Base-by-base conservation (phyloP, 2,113 vertebrate species). In the Labrus mixtus region DNA sequence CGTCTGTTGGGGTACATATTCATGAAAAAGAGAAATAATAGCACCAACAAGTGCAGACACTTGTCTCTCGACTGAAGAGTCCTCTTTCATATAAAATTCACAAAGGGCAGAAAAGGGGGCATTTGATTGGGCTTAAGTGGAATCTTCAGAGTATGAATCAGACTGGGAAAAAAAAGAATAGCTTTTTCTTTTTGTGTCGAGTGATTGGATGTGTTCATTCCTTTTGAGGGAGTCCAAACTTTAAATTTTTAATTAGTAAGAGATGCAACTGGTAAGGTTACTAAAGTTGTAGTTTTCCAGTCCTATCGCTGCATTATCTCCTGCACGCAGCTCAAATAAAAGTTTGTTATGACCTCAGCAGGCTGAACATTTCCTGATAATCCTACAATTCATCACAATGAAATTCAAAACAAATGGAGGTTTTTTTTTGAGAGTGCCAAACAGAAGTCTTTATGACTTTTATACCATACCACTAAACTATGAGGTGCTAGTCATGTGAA, bases 11-110 rank as follows among this genome's bases (percentile, higher is more conserved):
- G 71, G 50, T 72, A 41, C 58, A 66, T 59, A 59, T 59, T 55
- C 56, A 46, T 20, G 23, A 45, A 60, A 64, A 80, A 63, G 37
- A 79, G 17, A 53, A 48, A n/a, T 19, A 48, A 48, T 17, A 48
- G 5, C 46, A 48, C 17, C 46, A 48, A 36, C 12, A 51, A 78
- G 53, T 59, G 46, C 17, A 68, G 51, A 68, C 20, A 59, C 62
- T 46, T 51, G 39, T 69, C 64, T 83, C 61, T 79, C 54, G 39
- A 79, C 61, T 81, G 62, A 87, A 71, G 57, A 50, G 37, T 39
- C 20, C 29, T 83, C 62, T 83, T 83, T 80, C 6, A 79, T 82
- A 65, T 61, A 82, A 78, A 53, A 78, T 84, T 55, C 75, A 84
- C 76, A 84, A 78, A 75, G 22, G 36, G 8, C 68, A 79, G 39